phyloP scores from a whole-genome alignment of 2,113 vertebrate species.

The Lasiurus borealis region DNA sequence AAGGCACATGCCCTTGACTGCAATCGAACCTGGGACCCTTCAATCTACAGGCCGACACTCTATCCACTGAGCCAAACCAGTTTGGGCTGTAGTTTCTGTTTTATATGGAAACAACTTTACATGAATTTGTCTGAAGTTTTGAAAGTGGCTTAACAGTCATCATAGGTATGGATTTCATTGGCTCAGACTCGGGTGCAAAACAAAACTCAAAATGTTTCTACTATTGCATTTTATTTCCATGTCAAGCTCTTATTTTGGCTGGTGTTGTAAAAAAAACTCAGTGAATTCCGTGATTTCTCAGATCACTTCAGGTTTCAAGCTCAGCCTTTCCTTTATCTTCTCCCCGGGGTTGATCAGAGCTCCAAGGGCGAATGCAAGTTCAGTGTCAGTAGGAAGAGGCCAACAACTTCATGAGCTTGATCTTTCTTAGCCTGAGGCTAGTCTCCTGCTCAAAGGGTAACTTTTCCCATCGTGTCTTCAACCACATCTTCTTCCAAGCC shows the following conservation, averaged over 20 bases:
- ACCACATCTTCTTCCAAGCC: not conserved
- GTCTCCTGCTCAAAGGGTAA: not conserved
- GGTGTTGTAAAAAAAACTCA: not conserved
- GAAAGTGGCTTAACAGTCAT: not conserved
- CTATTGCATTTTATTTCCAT: not conserved
- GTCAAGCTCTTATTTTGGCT: not conserved
- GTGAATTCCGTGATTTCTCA: not conserved
- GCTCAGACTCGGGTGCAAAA: not conserved
- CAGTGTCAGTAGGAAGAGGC: not conserved
- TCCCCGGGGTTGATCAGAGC: not conserved
- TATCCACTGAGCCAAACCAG: no score
- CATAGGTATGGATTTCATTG: not conserved
- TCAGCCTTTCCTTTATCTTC: not conserved
- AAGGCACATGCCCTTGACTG: no score
- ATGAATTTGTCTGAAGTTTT: not conserved
- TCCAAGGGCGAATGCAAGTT: not conserved
- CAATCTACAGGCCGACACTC: no score
- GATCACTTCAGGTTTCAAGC: not conserved
- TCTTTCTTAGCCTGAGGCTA: not conserved
- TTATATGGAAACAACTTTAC: not conserved
- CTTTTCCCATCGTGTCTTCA: not conserved
- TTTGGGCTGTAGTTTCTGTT: not conserved
- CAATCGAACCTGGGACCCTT: no score
- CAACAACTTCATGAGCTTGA: not conserved
- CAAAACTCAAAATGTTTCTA: not conserved